Conservation (phyloP, 2,797 vertebrate genomes). For the Morus bassanus region DNA sequence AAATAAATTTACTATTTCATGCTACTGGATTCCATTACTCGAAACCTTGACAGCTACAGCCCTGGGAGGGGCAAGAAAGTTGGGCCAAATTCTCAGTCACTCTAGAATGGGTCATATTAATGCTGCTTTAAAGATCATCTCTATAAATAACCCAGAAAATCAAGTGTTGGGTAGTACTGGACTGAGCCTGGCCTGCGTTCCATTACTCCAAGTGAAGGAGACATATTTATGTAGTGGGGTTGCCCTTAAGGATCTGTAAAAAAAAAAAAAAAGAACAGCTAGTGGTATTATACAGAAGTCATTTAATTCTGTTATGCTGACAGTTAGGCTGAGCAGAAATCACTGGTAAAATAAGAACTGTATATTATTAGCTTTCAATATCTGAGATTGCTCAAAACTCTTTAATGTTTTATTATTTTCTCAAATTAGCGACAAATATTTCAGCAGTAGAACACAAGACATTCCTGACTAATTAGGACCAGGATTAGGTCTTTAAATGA, state of each 20-base stretch:
- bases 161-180: slow-evolving; percentile 2
- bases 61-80: background rate
- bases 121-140: slow-evolving; percentile 35
- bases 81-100: slow-evolving; percentile 23
- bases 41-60: slow-evolving; percentile 31
- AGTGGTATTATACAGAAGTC: background rate
- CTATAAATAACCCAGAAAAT: slow-evolving; percentile 30
- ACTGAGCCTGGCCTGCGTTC: slow-evolving; percentile 2
- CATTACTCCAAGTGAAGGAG: background rate
- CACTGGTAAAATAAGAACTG: background rate
- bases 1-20: slow-evolving; percentile 46
- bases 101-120: slow-evolving; percentile 41
- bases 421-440: background rate
- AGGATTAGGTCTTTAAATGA: background rate
- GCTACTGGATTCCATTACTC: slow-evolving; percentile 45
- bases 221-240: slow-evolving; percentile 12
- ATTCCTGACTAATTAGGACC: background rate
- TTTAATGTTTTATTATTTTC: background rate
- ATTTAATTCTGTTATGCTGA: background rate
- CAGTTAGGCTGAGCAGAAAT: background rate
- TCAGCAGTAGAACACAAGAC: background rate
- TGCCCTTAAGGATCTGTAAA: slow-evolving; percentile 14
- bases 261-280: background rate
- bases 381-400: background rate
- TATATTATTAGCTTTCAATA: background rate